These are phyloP conservation scores for Lasioglossum calceatum DNA, from an alignment of 2,888 invertebrate genomes.

Conservation along the genomic window DNA sequence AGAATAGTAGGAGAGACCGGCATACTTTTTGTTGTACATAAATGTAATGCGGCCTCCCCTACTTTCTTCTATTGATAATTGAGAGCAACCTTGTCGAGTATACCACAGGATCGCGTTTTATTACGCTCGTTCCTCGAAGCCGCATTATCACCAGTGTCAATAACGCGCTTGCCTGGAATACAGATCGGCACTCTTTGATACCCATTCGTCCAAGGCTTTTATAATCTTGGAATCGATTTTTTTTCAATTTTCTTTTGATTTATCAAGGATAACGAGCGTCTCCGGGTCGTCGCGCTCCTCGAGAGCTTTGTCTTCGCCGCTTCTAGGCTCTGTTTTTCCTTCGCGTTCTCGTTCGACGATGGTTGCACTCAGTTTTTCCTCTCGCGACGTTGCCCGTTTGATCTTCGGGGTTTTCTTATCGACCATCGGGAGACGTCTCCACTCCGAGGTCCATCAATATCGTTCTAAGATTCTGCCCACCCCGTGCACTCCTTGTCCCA, in stretches of 20 bases:
- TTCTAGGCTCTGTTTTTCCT: background rate
- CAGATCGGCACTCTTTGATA: constrained; percentile 28
- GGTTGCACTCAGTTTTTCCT: background rate
- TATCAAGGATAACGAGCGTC: constrained; percentile 40
- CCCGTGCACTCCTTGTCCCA: constrained; percentile 30
- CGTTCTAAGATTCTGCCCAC: constrained; percentile 46
- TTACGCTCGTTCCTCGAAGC: constrained; percentile 7
- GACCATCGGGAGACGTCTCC: constrained; percentile 38
- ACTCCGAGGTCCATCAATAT: constrained; percentile 60
- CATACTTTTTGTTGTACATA: background rate
- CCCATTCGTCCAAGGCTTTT: background rate
- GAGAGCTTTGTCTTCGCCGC: constrained; percentile 16
- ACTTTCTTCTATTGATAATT: background rate
- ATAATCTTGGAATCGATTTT: background rate
- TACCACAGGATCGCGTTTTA: background rate
- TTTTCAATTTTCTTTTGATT: constrained; percentile 31
- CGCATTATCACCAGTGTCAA: constrained; percentile 24
- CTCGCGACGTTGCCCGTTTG: constrained; percentile 23
- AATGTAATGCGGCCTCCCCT: background rate
- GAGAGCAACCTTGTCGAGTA: background rate
- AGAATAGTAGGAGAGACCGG: background rate
- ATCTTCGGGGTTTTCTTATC: constrained; percentile 49
- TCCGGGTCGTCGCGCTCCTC: background rate
- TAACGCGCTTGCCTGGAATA: constrained; percentile 24
- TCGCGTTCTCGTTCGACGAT: background rate